Evolutionary conservation across 64 coral and sea anemone species (phyloP).

Genomic region (Montipora efflorescens): DNA sequence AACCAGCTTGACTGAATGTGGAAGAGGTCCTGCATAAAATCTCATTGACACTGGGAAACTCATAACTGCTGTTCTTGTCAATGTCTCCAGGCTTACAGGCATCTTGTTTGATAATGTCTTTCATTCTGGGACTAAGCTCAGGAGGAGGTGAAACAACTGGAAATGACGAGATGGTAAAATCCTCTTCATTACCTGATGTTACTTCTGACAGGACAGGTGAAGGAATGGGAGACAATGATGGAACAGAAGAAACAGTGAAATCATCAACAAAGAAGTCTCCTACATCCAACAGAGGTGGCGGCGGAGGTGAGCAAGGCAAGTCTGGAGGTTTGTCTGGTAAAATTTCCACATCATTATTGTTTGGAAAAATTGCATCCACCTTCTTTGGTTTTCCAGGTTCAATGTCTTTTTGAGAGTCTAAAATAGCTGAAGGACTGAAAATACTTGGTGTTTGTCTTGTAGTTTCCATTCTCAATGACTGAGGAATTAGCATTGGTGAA

Average conservation of each 20-base stretch:
- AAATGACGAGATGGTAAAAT: not conserved
- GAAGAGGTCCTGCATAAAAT: not conserved
- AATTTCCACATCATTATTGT: not conserved
- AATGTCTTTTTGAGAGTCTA: not conserved
- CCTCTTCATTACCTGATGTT: not conserved
- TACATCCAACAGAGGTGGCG: constrained; percentile 33
- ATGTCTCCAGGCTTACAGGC: not conserved
- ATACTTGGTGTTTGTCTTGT: too few relatives aligned
- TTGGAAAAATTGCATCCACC: not conserved
- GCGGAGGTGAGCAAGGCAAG: constrained; percentile 40
- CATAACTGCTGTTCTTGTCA: not conserved
- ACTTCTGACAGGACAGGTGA: not conserved
- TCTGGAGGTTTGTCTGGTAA: constrained; percentile 2
- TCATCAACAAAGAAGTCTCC: constrained; percentile 42
- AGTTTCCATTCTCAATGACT: not conserved
- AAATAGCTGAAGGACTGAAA: not conserved
- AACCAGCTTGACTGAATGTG: not conserved
- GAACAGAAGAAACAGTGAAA: not conserved
- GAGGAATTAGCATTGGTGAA: not conserved
- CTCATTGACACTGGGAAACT: not conserved
- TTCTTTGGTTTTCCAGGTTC: not conserved
- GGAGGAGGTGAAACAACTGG: constrained; percentile 38
- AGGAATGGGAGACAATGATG: constrained; percentile 19
- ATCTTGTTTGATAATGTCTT: constrained; percentile 26
- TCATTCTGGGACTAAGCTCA: constrained; percentile 42